Evolutionary conservation across 2,888 invertebrate genomes (phyloP).

Genomic region (Limenitis camilla): DNA sequence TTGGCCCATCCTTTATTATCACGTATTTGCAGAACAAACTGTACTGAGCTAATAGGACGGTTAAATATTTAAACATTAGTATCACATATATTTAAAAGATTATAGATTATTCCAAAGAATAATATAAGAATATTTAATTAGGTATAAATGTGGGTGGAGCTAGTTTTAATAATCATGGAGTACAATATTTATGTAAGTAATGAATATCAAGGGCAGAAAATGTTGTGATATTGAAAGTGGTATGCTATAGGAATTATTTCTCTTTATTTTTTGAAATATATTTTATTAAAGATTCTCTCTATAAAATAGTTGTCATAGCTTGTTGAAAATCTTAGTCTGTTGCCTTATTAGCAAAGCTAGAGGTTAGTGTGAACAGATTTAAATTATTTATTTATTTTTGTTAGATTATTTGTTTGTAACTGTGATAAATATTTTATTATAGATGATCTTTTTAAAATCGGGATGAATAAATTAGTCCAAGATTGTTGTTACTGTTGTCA

Average conservation of each 20-base stretch:
- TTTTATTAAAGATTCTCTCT: conserved; percentile 11
- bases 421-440: conserved; percentile 34
- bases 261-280: conserved; percentile 18
- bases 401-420: conserved; percentile 28
- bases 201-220: conserved; percentile 13
- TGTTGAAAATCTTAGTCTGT: conserved; percentile 14
- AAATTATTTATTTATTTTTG: conserved; percentile 3
- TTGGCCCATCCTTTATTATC: too few species aligned
- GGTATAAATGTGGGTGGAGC: neutral
- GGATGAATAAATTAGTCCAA: conserved; percentile 9
- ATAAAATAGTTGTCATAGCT: conserved; percentile 19
- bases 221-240: conserved; percentile 19
- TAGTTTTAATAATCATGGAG: neutral
- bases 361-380: conserved; percentile 3
- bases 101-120: too few species aligned
- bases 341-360: conserved; percentile 24
- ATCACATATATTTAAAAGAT: too few species aligned
- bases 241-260: conserved; percentile 7
- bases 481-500: conserved; percentile 10
- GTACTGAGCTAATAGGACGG: too few species aligned
- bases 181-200: conserved; percentile 1
- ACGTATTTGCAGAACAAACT: too few species aligned
- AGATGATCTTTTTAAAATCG: conserved; percentile 21
- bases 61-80: too few species aligned
- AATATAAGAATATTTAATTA: neutral